phyloP scores from a whole-genome alignment of 1,140 invertebrate species.

The Drosophila elegans region DNA sequence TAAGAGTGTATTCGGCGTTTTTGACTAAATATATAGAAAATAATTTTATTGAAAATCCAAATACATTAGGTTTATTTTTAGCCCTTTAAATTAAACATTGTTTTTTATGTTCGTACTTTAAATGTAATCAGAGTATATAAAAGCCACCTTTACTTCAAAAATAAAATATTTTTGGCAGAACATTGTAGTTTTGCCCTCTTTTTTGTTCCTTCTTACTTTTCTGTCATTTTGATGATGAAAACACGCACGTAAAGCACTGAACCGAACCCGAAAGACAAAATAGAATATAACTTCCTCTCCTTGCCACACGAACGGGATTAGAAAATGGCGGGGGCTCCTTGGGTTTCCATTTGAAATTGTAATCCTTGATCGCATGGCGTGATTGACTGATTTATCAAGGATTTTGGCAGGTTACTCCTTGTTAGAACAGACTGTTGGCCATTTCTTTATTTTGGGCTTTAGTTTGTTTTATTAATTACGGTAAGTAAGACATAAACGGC shows the following conservation, averaged over 20 bases:
- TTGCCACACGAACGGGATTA: neutral
- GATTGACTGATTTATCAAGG: conserved; percentile 49
- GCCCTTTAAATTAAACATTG: too few relatives aligned
- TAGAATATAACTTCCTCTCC: conserved; percentile 2
- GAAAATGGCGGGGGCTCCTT: neutral
- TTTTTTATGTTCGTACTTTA: too few relatives aligned
- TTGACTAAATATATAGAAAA: too few relatives aligned
- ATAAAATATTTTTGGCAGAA: neutral
- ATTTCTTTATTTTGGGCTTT: neutral
- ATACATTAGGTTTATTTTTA: too few relatives aligned
- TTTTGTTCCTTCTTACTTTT: neutral
- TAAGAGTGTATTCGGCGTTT: too few relatives aligned
- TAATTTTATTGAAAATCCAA: too few relatives aligned
- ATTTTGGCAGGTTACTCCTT: conserved; percentile 23
- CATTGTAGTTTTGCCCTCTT: neutral
- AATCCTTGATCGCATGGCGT: conserved; percentile 34
- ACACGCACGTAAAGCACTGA: conserved; percentile 15
- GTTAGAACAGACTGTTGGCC: conserved; percentile 26
- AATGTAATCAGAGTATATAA: neutral
- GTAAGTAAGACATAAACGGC: neutral
- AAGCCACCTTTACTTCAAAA: neutral
- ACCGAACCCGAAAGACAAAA: conserved; percentile 9
- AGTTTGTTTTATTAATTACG: neutral
- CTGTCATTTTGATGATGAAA: conserved; percentile 9
- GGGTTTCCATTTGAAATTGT: conserved; percentile 9